phyloP scores from a whole-genome alignment of 37 sponge, comb jelly and placozoan species.

The Mnemiopsis leidyi region DNA sequence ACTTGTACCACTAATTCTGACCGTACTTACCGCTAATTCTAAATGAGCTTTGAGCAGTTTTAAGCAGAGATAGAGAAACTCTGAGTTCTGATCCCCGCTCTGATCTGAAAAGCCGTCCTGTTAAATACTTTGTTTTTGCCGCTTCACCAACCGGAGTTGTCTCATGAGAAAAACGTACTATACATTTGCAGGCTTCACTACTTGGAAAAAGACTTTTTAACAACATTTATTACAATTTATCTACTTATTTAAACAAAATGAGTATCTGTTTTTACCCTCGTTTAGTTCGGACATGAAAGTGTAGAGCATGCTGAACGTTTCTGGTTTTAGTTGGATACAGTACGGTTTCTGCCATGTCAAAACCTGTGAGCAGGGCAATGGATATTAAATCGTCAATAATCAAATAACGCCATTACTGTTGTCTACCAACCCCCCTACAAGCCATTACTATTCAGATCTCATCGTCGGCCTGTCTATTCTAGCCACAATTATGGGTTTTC shows the following conservation, averaged over 20 bases:
- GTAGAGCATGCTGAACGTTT: conserved; percentile 62
- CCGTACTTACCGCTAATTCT: conserved; percentile 43
- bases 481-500: too few relatives aligned
- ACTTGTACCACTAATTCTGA: too few relatives aligned
- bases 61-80: conserved; percentile 17
- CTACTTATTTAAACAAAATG: neutral
- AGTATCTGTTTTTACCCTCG: neutral
- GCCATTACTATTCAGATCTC: too few relatives aligned
- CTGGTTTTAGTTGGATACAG: conserved; percentile 64
- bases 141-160: too few relatives aligned
- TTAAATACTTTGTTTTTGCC: too few relatives aligned
- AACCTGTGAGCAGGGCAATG: neutral
- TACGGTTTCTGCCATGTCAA: conserved; percentile 67
- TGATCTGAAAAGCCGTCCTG: conserved; percentile 42
- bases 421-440: too few relatives aligned
- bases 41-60: conserved; percentile 57
- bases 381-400: too few relatives aligned
- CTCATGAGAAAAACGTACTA: too few relatives aligned
- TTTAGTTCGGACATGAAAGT: conserved; percentile 44
- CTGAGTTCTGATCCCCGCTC: neutral
- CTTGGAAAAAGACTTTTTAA: neutral
- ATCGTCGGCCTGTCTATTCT: too few relatives aligned
- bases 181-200: too few relatives aligned
- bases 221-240: neutral
- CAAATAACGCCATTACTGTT: too few relatives aligned